phyloP scores from a whole-genome alignment of 2,888 invertebrate species.

The Eristalis pertinax region DNA sequence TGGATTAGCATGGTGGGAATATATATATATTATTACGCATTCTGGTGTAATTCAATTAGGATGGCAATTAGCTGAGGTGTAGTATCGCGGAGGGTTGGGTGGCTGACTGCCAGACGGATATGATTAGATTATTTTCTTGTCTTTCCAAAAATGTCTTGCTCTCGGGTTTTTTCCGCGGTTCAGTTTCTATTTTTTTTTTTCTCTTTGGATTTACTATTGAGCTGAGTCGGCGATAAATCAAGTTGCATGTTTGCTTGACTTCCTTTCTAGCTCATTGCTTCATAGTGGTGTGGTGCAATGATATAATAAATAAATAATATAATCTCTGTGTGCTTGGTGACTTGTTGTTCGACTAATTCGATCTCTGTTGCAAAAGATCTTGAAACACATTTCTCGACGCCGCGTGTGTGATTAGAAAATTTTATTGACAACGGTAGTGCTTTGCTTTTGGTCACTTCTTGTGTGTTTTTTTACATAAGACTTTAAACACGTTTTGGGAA shows the following conservation, averaged over 20 bases:
- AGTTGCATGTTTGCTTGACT: neutral
- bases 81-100: neutral
- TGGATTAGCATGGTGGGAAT: conserved; percentile 52
- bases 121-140: neutral
- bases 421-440: too few relatives aligned
- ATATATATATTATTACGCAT: conserved; percentile 26
- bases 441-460: too few relatives aligned
- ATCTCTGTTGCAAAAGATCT: too few relatives aligned
- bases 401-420: too few relatives aligned
- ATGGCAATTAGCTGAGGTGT: conserved; percentile 34
- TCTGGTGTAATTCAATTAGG: conserved; percentile 65
- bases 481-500: too few relatives aligned
- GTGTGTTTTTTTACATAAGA: too few relatives aligned
- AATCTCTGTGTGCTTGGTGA: too few relatives aligned
- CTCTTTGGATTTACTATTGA: neutral
- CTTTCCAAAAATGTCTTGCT: neutral
- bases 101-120: neutral
- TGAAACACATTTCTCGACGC: too few relatives aligned
- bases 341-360: too few relatives aligned
- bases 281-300: too few relatives aligned
- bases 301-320: too few relatives aligned
- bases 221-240: neutral
- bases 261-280: too few relatives aligned
- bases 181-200: neutral
- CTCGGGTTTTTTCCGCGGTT: neutral